Evolutionary conservation across 2,113 vertebrate species (phyloP), one percentile per base, ranked within the genome.

Genomic region (Pogonocichla stellata): DNA sequence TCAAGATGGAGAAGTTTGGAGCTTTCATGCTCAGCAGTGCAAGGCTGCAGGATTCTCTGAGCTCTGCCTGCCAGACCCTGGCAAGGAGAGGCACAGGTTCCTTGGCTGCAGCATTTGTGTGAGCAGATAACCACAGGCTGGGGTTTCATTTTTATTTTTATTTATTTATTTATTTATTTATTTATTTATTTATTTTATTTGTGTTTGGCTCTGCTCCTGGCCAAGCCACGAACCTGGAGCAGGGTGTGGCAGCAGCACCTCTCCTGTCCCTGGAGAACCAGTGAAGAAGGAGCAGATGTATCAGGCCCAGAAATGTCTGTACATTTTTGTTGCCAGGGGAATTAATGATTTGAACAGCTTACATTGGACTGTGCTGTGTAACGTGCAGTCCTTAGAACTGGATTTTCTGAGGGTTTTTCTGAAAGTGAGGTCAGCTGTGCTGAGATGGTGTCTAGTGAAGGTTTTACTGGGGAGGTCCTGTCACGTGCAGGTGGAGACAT

Each of bases 1-100:
- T 93, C 94, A 89, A 36, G 87, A 69, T 36, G 61, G 90, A 48
- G 56, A 94, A 91, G 75, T 84, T 95, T 73, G 50, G 82, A 92
- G 82, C 60, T 93, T 83, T 86, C 71, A 29, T 40, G 77, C 36
- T 81, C 10, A 1, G 72, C 33, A 62, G 57, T 12, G 61, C 67
- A 45, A 26, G 75, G 75, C 57, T 88, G 62, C 19, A 29, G 81
- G 65, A 12, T 92, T 61, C 53, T 82, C 61, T 90, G 78, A 67
- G 19, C 38, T 38, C 38, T 38, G 38, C 38, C 38, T 38, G 38
- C 38, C 38, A 38, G 38, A 26, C 72, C 22, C 57, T 69, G 58
- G 33, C 28, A 14, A 20, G 70, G 79, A 74, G 36, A 36, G 53
- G 48, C 28, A 14, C 26, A 24, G 57, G 11, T 31, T 47, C 42